A percentile compares a stretch with the other conserved stretches of the same genome.
Evolutionary conservation across 2,113 vertebrate species (phyloP).

Genomic region (Oophaga pumilio): DNA sequence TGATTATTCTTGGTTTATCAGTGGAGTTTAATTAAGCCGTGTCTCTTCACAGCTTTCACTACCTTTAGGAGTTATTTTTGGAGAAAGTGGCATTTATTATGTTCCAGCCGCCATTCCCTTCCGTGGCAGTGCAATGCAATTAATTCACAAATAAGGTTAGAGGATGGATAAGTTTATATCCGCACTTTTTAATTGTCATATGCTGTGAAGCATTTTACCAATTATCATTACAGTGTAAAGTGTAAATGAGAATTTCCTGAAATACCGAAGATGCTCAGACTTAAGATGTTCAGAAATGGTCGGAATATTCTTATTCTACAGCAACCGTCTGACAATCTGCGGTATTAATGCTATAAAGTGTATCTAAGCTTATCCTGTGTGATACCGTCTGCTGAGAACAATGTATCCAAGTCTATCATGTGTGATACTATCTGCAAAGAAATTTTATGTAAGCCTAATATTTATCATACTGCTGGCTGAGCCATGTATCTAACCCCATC

Average conservation of each 20-base stretch:
- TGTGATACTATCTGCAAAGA: not conserved
- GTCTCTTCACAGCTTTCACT: not conserved
- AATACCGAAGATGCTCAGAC: not conserved
- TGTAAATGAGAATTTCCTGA: constrained; percentile 9
- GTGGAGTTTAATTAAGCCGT: constrained; percentile 11
- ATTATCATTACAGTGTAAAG: constrained; percentile 31
- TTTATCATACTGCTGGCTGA: not conserved
- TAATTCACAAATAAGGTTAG: constrained; percentile 40
- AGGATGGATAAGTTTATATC: not conserved
- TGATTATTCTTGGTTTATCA: not conserved
- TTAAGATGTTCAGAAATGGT: not conserved
- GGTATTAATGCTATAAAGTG: not conserved
- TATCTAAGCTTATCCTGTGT: not conserved
- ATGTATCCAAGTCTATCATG: not conserved
- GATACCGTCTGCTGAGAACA: not conserved
- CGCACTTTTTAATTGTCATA: constrained; percentile 48
- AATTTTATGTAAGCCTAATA: not conserved
- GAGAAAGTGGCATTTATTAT: constrained; percentile 35
- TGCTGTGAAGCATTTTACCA: constrained; percentile 43
- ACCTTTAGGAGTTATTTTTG: constrained; percentile 4
- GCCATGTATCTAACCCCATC: not conserved
- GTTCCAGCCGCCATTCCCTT: constrained; percentile 3
- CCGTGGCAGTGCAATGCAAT: constrained; percentile 19
- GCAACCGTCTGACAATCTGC: not conserved
- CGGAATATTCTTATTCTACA: not conserved